A percentile compares a stretch with the other conserved stretches of the same genome.
These are phyloP conservation scores for Rhinogobio ventralis DNA, from an alignment of 2,797 vertebrate genomes.

Conservation along the genomic window DNA sequence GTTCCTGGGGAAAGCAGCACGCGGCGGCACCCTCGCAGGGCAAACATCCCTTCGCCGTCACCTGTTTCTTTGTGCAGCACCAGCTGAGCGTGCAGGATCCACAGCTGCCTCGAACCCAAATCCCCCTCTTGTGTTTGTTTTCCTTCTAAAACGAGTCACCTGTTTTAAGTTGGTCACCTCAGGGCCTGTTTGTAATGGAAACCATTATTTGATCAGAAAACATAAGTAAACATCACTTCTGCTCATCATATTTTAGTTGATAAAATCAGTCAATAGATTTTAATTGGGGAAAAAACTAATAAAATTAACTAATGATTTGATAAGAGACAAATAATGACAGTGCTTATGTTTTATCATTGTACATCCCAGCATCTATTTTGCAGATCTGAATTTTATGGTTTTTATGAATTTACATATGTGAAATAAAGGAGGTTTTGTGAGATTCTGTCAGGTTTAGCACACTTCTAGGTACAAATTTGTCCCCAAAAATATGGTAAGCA, in stretches of 20 bases:
- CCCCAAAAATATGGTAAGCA: background rate
- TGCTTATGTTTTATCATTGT: background rate
- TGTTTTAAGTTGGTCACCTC: slow-evolving; percentile 35
- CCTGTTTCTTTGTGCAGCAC: slow-evolving; percentile 59
- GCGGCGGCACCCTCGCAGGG: slow-evolving; percentile 39
- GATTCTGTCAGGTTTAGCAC: background rate
- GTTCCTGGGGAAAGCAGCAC: slow-evolving; percentile 43
- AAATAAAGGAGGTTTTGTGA: background rate
- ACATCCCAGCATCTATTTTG: background rate
- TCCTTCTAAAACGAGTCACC: slow-evolving; percentile 48
- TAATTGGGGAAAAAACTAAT: no score
- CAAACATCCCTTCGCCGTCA: slow-evolving; percentile 47
- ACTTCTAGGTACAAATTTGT: background rate
- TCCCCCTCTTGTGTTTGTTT: slow-evolving; percentile 24
- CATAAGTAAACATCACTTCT: slow-evolving; percentile 6
- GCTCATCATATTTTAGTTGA: background rate
- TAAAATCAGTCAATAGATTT: background rate
- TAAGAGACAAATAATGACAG: background rate
- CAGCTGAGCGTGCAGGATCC: slow-evolving; percentile 54
- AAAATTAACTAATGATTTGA: background rate
- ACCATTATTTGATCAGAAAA: slow-evolving; percentile 34
- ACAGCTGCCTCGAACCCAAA: slow-evolving; percentile 51
- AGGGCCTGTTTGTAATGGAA: slow-evolving; percentile 40
- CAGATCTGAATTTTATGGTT: background rate
- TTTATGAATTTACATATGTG: background rate